Evolutionary conservation across 2,797 vertebrate species (phyloP).

Genomic region (Astyanax mexicanus): DNA sequence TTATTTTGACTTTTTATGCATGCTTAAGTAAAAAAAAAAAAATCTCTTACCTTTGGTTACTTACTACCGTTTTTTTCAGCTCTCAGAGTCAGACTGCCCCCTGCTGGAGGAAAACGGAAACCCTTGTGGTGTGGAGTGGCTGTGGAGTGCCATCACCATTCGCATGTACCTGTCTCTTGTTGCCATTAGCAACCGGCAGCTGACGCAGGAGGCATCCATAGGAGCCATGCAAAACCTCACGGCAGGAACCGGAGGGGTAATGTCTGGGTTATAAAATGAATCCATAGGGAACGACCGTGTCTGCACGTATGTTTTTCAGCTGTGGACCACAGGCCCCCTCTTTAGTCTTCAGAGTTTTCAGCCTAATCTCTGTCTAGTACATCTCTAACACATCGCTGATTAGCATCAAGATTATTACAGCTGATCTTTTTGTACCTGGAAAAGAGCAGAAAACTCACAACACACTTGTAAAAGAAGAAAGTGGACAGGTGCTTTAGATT

Average conservation of each 20-base stretch:
- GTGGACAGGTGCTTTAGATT: not conserved
- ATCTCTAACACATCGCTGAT: not conserved
- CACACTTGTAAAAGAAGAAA: not conserved
- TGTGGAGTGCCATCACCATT: slow-evolving; percentile 89
- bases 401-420: not conserved
- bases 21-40: too few species aligned
- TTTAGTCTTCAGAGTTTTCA: too few species aligned
- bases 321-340: not conserved
- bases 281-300: not conserved
- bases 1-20: too few species aligned
- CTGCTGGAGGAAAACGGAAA: slow-evolving; percentile 84
- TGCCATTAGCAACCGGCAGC: slow-evolving; percentile 83
- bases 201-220: slow-evolving; percentile 88
- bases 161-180: slow-evolving; percentile 94
- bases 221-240: slow-evolving; percentile 96
- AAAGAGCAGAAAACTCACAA: not conserved
- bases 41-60: not conserved
- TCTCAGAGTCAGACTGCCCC: slow-evolving; percentile 63
- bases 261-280: not conserved
- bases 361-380: not conserved
- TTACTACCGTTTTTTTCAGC: slow-evolving; percentile 55
- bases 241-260: slow-evolving; percentile 83
- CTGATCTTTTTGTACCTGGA: not conserved
- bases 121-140: slow-evolving; percentile 86
- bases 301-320: not conserved